Percentiles rank a stretch among this genome's conserved stretches.
Evolutionary conservation across 2,888 invertebrate genomes (phyloP).

Genomic region (Drosophila recens): DNA sequence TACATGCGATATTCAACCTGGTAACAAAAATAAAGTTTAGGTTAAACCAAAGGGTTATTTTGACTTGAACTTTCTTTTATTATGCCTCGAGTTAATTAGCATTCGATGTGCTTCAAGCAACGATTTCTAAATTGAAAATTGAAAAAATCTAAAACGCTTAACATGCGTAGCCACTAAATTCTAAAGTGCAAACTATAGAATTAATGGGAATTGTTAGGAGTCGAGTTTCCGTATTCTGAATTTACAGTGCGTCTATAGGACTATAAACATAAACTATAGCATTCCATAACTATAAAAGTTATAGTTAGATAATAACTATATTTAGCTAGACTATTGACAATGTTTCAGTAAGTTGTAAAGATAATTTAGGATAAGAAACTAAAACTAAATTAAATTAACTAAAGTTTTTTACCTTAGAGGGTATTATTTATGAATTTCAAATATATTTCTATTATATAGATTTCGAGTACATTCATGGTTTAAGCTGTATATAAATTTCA

Average conservation of each 20-base stretch:
- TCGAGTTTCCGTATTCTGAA: background rate
- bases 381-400: too few relatives aligned
- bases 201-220: background rate
- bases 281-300: background rate
- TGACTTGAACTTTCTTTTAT: slow-evolving; percentile 12
- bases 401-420: too few relatives aligned
- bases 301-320: background rate
- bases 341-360: background rate
- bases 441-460: too few relatives aligned
- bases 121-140: slow-evolving; percentile 1
- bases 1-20: background rate
- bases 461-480: too few relatives aligned
- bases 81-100: slow-evolving; percentile 24
- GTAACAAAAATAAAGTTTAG: background rate
- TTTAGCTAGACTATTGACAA: background rate
- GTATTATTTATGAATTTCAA: too few relatives aligned
- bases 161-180: slow-evolving; percentile 9
- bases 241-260: background rate
- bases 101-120: slow-evolving; percentile 25
- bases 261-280: background rate
- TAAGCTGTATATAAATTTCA: too few relatives aligned
- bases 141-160: slow-evolving; percentile 1
- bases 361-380: background rate
- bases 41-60: background rate
- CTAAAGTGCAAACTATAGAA: slow-evolving; percentile 13